A percentile compares a stretch with the other conserved stretches of the same genome.
Evolutionary conservation across 2,113 vertebrate genomes (phyloP).

Genomic region (Phrynosoma blainvillii): DNA sequence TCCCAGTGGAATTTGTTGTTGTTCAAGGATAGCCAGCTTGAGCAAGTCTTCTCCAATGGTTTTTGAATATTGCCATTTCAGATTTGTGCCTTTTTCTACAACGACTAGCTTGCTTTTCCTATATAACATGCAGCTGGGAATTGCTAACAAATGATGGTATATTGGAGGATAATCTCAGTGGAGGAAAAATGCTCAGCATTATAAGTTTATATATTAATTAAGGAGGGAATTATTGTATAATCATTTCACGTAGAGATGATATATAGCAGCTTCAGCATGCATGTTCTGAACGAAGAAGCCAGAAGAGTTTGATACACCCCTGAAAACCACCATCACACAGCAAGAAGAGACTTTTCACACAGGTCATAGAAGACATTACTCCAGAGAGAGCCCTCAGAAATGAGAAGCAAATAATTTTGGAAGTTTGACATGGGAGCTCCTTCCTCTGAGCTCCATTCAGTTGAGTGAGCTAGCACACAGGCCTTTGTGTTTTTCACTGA

Average conservation of each 20-base stretch:
- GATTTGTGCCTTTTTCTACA: background rate
- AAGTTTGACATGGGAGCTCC: slow-evolving; percentile 41
- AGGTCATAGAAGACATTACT: slow-evolving; percentile 42
- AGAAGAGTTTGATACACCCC: slow-evolving; percentile 1
- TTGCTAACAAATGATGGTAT: background rate
- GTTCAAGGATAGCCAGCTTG: background rate
- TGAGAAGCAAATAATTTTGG: slow-evolving; percentile 76
- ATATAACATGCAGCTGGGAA: background rate
- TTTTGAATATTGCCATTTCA: too few relatives aligned
- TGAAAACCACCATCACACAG: slow-evolving; percentile 7
- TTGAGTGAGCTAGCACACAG: slow-evolving; percentile 49
- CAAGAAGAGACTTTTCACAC: slow-evolving; percentile 20
- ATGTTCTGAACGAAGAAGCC: background rate
- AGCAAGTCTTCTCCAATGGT: too few relatives aligned
- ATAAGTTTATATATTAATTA: background rate
- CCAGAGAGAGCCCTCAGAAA: slow-evolving; percentile 58
- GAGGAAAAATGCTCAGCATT: too few relatives aligned
- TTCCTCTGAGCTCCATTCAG: slow-evolving; percentile 59
- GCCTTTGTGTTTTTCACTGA: slow-evolving; percentile 76
- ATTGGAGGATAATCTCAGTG: too few relatives aligned
- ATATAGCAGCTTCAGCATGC: slow-evolving; percentile 39
- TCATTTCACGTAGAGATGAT: background rate
- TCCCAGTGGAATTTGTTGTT: too few relatives aligned
- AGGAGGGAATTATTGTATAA: too few relatives aligned
- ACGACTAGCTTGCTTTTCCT: background rate